Evolutionary conservation across 2,888 invertebrate species (phyloP).

Genomic region (Synanthedon myopaeformis): DNA sequence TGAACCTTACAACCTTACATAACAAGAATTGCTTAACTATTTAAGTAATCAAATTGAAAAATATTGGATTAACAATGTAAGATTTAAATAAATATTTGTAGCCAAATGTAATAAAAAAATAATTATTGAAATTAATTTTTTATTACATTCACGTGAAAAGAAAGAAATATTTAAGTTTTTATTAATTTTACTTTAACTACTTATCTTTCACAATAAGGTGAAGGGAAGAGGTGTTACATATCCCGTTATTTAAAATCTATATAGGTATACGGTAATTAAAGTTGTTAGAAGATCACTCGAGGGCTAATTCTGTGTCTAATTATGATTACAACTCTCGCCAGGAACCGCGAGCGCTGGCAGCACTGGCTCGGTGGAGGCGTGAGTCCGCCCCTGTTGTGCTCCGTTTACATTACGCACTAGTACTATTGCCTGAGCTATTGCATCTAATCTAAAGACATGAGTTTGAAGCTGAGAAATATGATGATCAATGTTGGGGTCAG

Average conservation of each 20-base stretch:
- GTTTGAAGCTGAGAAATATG: too few species aligned
- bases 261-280: slow-evolving; percentile 17
- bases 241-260: slow-evolving; percentile 23
- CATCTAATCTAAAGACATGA: too few species aligned
- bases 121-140: too few species aligned
- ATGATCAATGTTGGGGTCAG: too few species aligned
- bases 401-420: slow-evolving; percentile 15
- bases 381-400: slow-evolving; percentile 35
- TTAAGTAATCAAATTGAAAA: too few species aligned
- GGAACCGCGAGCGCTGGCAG: slow-evolving; percentile 30
- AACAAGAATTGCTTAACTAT: too few species aligned
- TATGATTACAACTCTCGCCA: slow-evolving; percentile 39
- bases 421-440: too few species aligned
- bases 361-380: slow-evolving; percentile 28
- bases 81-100: too few species aligned
- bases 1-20: too few species aligned
- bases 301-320: slow-evolving; percentile 48
- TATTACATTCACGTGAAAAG: background rate
- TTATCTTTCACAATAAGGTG: slow-evolving; percentile 13
- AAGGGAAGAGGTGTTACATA: slow-evolving; percentile 24
- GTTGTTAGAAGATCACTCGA: slow-evolving; percentile 27
- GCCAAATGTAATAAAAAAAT: too few species aligned
- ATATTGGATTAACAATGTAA: too few species aligned
- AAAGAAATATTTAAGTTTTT: background rate
- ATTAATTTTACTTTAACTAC: background rate